Evolutionary conservation across 2,113 vertebrate species (phyloP).

Genomic region (Vireo altiloquus): DNA sequence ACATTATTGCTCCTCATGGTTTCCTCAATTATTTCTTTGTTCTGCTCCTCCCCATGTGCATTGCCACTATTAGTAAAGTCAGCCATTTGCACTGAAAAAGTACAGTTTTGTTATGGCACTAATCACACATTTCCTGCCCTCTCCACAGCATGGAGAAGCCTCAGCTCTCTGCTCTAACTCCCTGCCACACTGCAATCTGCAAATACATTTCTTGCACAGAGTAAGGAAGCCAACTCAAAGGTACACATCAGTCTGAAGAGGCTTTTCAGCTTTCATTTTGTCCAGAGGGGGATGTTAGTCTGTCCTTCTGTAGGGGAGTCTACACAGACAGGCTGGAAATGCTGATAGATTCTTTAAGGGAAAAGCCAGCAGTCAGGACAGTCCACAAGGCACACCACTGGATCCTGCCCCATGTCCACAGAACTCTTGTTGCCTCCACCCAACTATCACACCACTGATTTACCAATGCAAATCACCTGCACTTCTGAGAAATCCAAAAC

Average conservation of each 20-base stretch:
- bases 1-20: background rate
- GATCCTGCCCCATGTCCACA: background rate
- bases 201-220: background rate
- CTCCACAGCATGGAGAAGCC: accelerated
- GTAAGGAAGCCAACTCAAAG: background rate
- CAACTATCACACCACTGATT: background rate
- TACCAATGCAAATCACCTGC: background rate
- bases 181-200: accelerated
- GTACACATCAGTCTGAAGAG: background rate
- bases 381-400: background rate
- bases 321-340: background rate
- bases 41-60: background rate
- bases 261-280: background rate
- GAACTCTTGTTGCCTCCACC: background rate
- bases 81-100: background rate
- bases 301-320: background rate
- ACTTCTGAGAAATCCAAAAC: background rate
- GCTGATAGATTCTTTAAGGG: background rate
- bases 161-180: background rate
- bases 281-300: background rate
- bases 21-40: background rate
- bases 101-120: background rate
- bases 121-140: background rate
- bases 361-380: accelerated
- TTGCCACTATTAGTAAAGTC: background rate